A percentile compares a stretch with the other conserved stretches of the same genome.
These are phyloP conservation scores for Lampris megalopsis DNA, from an alignment of 2,113 vertebrate genomes.

Conservation along the genomic window DNA sequence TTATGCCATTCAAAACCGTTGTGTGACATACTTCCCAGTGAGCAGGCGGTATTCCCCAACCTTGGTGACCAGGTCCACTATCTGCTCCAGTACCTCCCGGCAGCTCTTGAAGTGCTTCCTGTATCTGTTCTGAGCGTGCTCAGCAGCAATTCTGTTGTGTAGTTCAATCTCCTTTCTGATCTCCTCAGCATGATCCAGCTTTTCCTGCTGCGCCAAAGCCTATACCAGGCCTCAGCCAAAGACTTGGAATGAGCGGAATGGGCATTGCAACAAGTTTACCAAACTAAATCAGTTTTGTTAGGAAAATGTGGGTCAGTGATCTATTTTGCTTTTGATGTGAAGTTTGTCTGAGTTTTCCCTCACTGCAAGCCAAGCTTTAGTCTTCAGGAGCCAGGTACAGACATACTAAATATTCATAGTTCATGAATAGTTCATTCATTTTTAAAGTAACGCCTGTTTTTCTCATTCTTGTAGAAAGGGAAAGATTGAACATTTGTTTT, in stretches of 20 bases:
- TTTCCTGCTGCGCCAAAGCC: constrained; percentile 88
- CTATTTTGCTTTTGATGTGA: no score
- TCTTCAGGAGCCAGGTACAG: not conserved
- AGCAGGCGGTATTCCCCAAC: constrained; percentile 87
- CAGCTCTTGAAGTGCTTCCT: constrained; percentile 87
- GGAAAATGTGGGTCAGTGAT: no score
- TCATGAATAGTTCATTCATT: no score
- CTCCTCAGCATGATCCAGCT: constrained; percentile 82
- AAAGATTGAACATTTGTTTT: not conserved
- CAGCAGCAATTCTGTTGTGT: constrained; percentile 80
- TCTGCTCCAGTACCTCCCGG: constrained; percentile 85
- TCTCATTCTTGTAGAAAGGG: not conserved
- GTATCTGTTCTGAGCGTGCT: constrained; percentile 81
- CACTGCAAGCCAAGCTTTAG: not conserved
- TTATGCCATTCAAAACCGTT: constrained; percentile 9
- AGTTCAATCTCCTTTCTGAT: constrained; percentile 82
- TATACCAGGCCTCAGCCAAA: constrained; percentile 64
- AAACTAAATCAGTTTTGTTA: not conserved
- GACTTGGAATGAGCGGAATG: constrained; percentile 35
- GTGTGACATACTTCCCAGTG: constrained; percentile 87
- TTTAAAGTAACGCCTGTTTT: not conserved
- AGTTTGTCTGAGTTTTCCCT: no score
- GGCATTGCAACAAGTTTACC: constrained; percentile 14
- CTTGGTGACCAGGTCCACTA: constrained; percentile 90
- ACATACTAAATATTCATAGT: not conserved